phyloP scores from a whole-genome alignment of 2,797 vertebrate species.

The Huso huso region DNA sequence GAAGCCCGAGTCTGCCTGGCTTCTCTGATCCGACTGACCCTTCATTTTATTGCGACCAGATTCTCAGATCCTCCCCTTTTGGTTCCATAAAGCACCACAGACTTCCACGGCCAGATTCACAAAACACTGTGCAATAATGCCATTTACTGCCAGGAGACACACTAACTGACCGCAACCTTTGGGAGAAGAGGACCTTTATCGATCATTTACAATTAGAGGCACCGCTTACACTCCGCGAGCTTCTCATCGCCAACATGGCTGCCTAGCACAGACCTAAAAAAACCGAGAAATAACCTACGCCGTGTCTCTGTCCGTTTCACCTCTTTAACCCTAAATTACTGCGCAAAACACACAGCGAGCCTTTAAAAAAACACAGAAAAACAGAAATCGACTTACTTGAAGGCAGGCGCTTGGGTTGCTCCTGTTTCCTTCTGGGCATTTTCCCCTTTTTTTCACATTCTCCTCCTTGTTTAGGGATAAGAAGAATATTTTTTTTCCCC shows the following conservation, averaged over 20 bases:
- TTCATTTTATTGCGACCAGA: constrained; percentile 80
- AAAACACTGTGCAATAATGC: constrained; percentile 41
- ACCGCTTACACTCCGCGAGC: constrained; percentile 57
- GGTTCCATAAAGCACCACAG: constrained; percentile 52
- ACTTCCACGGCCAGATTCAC: constrained; percentile 47
- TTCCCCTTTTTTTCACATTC: constrained; percentile 95
- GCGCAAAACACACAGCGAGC: constrained; percentile 76
- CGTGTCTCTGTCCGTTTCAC: constrained; percentile 94
- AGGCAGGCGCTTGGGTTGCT: constrained; percentile 99
- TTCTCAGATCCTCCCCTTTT: constrained; percentile 64
- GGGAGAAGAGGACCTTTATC: constrained; percentile 66
- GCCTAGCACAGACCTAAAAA: constrained; percentile 86
- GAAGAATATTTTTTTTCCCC: constrained; percentile 55
- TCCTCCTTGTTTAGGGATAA: constrained; percentile 81
- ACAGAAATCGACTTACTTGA: constrained; percentile 85
- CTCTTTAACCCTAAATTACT: constrained; percentile 95
- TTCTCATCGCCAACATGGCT: constrained; percentile 97
- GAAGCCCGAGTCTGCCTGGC: constrained; percentile 64
- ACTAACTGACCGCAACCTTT: constrained; percentile 76
- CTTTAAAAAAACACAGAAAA: constrained; percentile 55
- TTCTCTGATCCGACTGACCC: constrained; percentile 82
- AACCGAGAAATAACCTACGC: constrained; percentile 85
- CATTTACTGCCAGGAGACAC: constrained; percentile 56
- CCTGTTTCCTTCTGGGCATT: constrained; percentile 99
- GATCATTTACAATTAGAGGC: constrained; percentile 57